Evolutionary conservation across 2,888 invertebrate genomes (phyloP).

Genomic region (Branchellion lobata): DNA sequence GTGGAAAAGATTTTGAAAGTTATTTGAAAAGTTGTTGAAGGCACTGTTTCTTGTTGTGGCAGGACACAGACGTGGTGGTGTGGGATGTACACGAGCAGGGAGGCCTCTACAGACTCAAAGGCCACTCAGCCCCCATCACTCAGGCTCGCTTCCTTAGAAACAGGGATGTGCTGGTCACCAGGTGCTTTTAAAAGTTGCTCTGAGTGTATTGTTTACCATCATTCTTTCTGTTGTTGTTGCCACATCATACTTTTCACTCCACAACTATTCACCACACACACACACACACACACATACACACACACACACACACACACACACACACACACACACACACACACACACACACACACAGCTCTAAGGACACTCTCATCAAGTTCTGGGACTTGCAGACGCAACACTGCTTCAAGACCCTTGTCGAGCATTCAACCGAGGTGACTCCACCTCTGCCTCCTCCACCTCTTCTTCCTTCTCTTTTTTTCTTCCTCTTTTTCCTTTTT

Average conservation of each 20-base stretch:
- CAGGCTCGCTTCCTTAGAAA: constrained; percentile 66
- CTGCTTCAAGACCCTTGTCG: constrained; percentile 90
- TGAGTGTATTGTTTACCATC: not conserved
- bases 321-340: too few species aligned
- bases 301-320: too few species aligned
- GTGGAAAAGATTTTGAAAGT: too few species aligned
- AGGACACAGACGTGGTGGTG: constrained; percentile 87
- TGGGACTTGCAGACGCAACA: constrained; percentile 94
- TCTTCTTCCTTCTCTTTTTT: too few species aligned
- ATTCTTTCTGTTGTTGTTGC: not conserved
- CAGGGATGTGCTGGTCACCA: constrained; percentile 62
- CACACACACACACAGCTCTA: constrained; percentile 68
- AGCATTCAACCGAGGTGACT: constrained; percentile 70
- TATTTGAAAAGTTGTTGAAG: too few species aligned
- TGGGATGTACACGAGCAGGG: constrained; percentile 91
- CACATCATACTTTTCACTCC: too few species aligned
- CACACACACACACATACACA: not conserved
- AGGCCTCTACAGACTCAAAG: constrained; percentile 83
- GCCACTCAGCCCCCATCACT: constrained; percentile 87
- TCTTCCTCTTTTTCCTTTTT: too few species aligned
- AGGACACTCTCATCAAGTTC: constrained; percentile 91
- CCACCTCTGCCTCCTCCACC: too few species aligned
- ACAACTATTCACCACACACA: not conserved
- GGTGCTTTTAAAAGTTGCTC: too few species aligned
- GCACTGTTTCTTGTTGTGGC: not conserved